Percentiles rank a stretch among this genome's conserved stretches.
Evolutionary conservation across 2,113 vertebrate species (phyloP).

Genomic region (human): DNA sequence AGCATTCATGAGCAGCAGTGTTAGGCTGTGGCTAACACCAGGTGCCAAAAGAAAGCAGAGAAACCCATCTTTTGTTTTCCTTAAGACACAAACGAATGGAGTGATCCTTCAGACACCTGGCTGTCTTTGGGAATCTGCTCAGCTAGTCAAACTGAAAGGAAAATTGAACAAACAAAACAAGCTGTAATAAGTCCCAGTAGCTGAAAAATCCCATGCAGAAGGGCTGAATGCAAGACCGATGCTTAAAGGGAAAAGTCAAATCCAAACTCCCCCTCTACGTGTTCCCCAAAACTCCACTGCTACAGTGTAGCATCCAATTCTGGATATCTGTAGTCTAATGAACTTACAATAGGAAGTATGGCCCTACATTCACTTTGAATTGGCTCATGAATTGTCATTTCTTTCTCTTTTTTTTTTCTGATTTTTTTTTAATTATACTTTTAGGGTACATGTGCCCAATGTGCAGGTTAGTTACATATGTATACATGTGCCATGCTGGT

Average conservation of each 20-base stretch:
- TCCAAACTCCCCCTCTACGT: accelerated
- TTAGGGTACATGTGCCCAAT: too few relatives aligned
- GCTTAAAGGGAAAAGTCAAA: background rate
- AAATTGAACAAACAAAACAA: background rate
- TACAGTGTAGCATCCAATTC: accelerated
- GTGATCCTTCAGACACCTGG: background rate
- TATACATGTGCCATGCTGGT: too few relatives aligned
- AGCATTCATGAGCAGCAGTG: background rate
- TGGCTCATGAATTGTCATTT: accelerated
- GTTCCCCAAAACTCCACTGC: background rate
- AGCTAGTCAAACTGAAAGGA: background rate
- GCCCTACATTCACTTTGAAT: accelerated
- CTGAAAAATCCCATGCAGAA: background rate
- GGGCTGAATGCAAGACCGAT: accelerated
- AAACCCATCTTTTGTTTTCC: background rate
- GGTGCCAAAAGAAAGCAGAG: background rate
- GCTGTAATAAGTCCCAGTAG: accelerated
- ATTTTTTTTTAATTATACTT: too few relatives aligned
- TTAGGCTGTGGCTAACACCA: background rate
- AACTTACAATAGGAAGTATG: accelerated
- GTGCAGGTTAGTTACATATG: too few relatives aligned
- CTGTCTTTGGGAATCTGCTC: background rate
- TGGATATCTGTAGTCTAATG: background rate
- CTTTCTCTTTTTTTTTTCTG: too few relatives aligned
- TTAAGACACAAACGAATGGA: background rate